phyloP scores from a whole-genome alignment of 2,113 vertebrate species.

The Labeo catla region DNA sequence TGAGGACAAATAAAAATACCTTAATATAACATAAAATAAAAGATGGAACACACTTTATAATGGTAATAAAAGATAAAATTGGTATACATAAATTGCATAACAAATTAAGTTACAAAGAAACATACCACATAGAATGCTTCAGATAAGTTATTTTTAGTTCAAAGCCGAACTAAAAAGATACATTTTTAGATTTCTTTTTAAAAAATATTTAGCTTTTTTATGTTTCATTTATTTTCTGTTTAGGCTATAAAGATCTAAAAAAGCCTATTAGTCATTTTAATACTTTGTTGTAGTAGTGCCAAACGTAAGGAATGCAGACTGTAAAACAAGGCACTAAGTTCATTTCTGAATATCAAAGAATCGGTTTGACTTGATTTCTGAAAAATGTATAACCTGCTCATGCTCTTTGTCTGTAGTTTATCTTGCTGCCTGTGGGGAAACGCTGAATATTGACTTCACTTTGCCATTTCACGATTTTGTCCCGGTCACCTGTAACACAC shows the following conservation, averaged over 20 bases:
- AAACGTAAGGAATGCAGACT: not conserved
- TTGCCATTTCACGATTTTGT: constrained; percentile 97
- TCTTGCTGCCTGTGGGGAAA: constrained; percentile 96
- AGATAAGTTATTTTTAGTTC: not conserved
- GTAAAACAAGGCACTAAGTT: not conserved
- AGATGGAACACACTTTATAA: not conserved
- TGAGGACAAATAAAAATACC: not conserved
- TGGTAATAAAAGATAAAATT: not conserved
- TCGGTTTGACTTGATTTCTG: constrained; percentile 3
- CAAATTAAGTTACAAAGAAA: not conserved
- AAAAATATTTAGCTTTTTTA: not conserved
- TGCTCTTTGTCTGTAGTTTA: constrained; percentile 81
- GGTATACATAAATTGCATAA: not conserved
- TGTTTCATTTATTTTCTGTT: not conserved
- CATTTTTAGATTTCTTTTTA: not conserved
- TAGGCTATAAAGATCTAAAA: too few relatives aligned
- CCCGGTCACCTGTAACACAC: constrained; percentile 89
- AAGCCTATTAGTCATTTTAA: too few relatives aligned
- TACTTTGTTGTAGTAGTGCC: not conserved
- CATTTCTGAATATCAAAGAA: not conserved
- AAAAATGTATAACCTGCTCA: not conserved
- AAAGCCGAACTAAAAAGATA: not conserved
- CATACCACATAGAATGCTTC: not conserved
- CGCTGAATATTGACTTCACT: constrained; percentile 93
- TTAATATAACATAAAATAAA: not conserved